Conservation (phyloP, 1,140 invertebrate genomes). For the Ctenoplectra terminalis region DNA sequence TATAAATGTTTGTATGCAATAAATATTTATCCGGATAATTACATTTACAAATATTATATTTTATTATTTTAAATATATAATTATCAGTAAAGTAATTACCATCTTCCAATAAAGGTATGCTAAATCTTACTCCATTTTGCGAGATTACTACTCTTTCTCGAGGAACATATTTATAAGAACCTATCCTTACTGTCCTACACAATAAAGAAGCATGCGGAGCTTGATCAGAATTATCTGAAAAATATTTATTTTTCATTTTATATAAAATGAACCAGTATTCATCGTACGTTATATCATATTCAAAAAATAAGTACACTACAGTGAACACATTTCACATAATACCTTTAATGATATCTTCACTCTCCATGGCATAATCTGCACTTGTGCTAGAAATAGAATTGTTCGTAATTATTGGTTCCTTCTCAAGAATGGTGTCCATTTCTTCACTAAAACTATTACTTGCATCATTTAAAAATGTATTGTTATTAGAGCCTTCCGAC, state of each 20-base stretch:
- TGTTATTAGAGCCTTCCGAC: constrained; percentile 43
- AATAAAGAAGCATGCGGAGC: constrained; percentile 81
- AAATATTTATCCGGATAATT: background rate
- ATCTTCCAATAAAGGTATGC: constrained; percentile 86
- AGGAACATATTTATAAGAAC: constrained; percentile 89
- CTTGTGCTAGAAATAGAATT: constrained; percentile 63
- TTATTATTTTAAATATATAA: background rate
- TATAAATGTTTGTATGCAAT: constrained; percentile 2
- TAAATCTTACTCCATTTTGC: constrained; percentile 86
- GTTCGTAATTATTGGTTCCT: constrained; percentile 83
- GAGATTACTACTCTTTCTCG: constrained; percentile 87
- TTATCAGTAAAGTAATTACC: constrained; percentile 69
- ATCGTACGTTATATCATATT: background rate
- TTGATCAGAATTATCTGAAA: constrained; percentile 57
- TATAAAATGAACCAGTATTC: constrained; percentile 72
- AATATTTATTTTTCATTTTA: constrained; percentile 74
- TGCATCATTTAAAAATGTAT: constrained; percentile 33
- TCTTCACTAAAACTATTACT: constrained; percentile 65
- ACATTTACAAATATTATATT: background rate
- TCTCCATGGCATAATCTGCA: constrained; percentile 47
- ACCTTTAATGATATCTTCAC: constrained; percentile 62
- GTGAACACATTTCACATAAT: background rate
- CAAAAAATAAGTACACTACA: background rate
- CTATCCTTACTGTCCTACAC: constrained; percentile 90
- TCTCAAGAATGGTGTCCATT: constrained; percentile 76